Evolutionary conservation across 2,888 invertebrate genomes (phyloP).

Genomic region (Lapara coniferarum): DNA sequence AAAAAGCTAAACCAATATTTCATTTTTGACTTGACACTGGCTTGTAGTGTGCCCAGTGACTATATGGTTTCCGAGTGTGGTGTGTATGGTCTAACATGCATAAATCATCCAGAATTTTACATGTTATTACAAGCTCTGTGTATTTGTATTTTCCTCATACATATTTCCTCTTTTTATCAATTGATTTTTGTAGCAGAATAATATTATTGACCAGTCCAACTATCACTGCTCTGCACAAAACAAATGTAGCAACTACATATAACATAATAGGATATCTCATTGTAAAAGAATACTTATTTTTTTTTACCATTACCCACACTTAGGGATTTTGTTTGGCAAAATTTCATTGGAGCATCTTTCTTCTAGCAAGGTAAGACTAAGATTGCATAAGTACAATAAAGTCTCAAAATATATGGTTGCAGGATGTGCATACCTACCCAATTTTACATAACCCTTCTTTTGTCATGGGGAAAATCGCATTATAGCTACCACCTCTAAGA

Average conservation of each 20-base stretch:
- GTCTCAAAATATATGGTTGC: too few species aligned
- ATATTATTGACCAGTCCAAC: not conserved
- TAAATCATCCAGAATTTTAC: not conserved
- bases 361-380: too few species aligned
- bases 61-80: too few species aligned
- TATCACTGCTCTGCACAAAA: not conserved
- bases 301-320: not conserved
- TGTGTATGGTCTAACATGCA: not conserved
- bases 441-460: too few species aligned
- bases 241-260: not conserved
- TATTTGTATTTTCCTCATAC: slow-evolving; percentile 8
- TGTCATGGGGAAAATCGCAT: too few species aligned
- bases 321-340: not conserved
- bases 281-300: not conserved
- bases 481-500: too few species aligned
- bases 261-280: not conserved
- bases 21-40: slow-evolving; percentile 51
- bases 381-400: too few species aligned
- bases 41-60: not conserved
- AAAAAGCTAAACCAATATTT: slow-evolving; percentile 78
- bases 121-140: not conserved
- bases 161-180: slow-evolving; percentile 17
- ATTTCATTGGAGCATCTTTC: too few species aligned
- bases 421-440: too few species aligned
- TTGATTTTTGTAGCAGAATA: not conserved